These are phyloP conservation scores for Pachymerium ferrugineum DNA, from an alignment of 2,888 invertebrate species.

Conservation along the genomic window DNA sequence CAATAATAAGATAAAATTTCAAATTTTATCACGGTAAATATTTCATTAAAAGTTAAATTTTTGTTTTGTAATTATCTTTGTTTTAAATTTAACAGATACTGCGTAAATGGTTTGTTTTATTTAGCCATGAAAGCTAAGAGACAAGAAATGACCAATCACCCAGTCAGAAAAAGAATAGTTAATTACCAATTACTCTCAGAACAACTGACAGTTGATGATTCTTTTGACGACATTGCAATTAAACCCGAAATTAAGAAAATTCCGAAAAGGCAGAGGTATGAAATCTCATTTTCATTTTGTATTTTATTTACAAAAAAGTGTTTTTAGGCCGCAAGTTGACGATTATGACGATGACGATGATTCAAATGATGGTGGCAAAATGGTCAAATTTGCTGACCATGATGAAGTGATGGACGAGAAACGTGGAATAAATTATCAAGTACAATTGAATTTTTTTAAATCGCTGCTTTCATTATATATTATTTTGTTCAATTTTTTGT, in stretches of 20 bases:
- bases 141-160: slow-evolving; percentile 70
- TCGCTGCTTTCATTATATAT: slow-evolving; percentile 6
- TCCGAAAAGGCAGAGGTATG: no score
- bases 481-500: no score
- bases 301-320: no score
- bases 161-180: slow-evolving; percentile 76
- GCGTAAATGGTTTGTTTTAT: slow-evolving; percentile 79
- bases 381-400: slow-evolving; percentile 28
- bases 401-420: slow-evolving; percentile 53
- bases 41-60: not conserved
- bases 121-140: slow-evolving; percentile 73
- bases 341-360: slow-evolving; percentile 36
- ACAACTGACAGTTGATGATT: not conserved
- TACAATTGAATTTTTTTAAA: slow-evolving; percentile 35
- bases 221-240: not conserved
- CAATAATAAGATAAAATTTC: slow-evolving; percentile 49
- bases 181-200: slow-evolving; percentile 56
- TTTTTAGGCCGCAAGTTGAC: slow-evolving; percentile 37
- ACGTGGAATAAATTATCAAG: slow-evolving; percentile 73
- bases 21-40: slow-evolving; percentile 19
- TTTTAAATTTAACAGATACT: slow-evolving; percentile 60
- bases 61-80: slow-evolving; percentile 30
- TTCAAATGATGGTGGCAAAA: slow-evolving; percentile 20
- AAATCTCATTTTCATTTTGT: no score
- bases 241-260: not conserved